Evolutionary conservation across 2,797 vertebrate species (phyloP), one percentile per base, ranked within the genome.

Genomic region (Sparidentex hasta): DNA sequence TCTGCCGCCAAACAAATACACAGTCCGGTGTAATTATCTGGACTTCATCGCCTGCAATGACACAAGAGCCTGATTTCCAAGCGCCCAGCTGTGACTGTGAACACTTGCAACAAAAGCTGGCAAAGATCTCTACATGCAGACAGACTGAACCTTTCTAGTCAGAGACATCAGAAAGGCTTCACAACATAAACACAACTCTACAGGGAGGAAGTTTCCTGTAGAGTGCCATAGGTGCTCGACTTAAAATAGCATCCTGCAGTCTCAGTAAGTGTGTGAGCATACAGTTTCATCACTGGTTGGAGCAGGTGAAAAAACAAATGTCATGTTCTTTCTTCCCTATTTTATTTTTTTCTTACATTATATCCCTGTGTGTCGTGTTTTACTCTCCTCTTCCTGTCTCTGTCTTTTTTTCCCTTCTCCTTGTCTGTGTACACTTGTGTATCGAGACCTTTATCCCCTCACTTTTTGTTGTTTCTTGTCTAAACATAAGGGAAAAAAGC

Each of bases 221-320:
- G 63, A 47, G 82, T 6, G 2, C 71, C 70, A 63, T 81, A 81
- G 82, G 76, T 62, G 66, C 62, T 64, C 0, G 18, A 61, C 70
- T 76, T 72, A 62, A 86, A 89, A 91, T 81, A 87, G 74, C 62
- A 75, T 1, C 4, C 65, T 48, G 75, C 67, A 38, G 78, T 18
- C 29, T 61, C 11, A 23, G 55, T 55, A 63, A 50, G n/a, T 27
- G 11, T 16, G 44, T 52, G 65, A 74, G 46, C 23, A n/a, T 68
- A n/a, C 11, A 77, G 38, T 11, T 38, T 85, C 67, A 68, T 25
- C 65, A 43, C 21, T 51, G 46, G 50, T n/a, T 58, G 44, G 29
- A 67, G 71, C 23, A 38, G 56, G 17, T 54, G 16, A 69, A 27
- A 46, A 46, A 50, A 62, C 16, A 46, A 46, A 16, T 38, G 38